A percentile compares a stretch with the other conserved stretches of the same genome.
Conservation (phyloP, 1,140 invertebrate species). For the Acromyrmex echinatior region DNA sequence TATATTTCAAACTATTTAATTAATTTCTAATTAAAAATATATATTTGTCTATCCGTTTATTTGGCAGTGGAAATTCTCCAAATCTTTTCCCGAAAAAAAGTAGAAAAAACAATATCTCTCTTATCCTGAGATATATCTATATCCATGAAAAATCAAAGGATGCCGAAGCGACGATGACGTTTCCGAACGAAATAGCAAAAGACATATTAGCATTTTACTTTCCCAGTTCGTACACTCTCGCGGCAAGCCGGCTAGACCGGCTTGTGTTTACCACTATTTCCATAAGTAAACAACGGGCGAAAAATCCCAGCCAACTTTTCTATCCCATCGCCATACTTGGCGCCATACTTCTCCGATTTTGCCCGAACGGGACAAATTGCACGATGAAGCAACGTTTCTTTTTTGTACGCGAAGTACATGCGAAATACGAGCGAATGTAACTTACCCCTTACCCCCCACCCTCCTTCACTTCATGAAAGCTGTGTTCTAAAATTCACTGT, state of each 20-base stretch:
- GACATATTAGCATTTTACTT: constrained; percentile 78
- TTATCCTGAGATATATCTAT: neutral
- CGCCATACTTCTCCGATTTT: constrained; percentile 36
- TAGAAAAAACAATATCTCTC: neutral
- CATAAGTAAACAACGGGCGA: constrained; percentile 54
- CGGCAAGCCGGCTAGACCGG: constrained; percentile 51
- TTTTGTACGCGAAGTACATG: constrained; percentile 19
- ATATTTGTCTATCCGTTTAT: neutral
- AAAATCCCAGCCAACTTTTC: constrained; percentile 43
- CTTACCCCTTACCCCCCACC: neutral
- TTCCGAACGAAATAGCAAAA: constrained; percentile 76
- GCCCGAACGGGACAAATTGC: constrained; percentile 37
- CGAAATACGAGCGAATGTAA: constrained; percentile 25
- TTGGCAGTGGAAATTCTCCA: neutral
- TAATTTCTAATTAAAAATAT: neutral
- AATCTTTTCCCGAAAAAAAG: neutral
- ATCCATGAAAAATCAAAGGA: constrained; percentile 46
- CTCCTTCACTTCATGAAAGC: neutral
- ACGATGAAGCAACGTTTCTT: neutral
- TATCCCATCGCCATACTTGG: constrained; percentile 41
- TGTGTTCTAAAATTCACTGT: no score
- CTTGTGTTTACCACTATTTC: constrained; percentile 56
- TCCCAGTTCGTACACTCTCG: constrained; percentile 64
- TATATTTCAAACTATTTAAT: neutral
- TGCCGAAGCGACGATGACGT: constrained; percentile 46